A percentile compares a stretch with the other conserved stretches of the same genome.
phyloP scores from a whole-genome alignment of 2,797 vertebrate genomes.

The Sylvilagus floridanus region DNA sequence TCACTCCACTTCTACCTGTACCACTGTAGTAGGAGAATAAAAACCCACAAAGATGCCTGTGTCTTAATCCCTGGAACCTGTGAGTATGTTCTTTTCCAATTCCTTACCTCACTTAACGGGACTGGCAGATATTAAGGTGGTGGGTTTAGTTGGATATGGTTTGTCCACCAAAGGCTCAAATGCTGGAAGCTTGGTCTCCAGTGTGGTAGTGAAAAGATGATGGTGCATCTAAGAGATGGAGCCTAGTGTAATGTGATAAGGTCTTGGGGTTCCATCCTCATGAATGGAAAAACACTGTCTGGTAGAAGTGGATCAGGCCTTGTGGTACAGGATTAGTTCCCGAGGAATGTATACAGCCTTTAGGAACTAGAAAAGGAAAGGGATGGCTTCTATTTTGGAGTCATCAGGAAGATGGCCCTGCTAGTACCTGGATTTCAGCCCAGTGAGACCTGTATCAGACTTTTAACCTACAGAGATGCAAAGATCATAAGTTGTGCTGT shows the following conservation, averaged over 20 bases:
- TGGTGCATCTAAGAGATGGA: too few species aligned
- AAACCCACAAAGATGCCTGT: neutral
- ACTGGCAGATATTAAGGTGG: neutral
- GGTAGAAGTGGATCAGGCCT: too few species aligned
- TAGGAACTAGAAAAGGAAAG: neutral
- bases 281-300: too few species aligned
- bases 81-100: neutral
- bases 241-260: too few species aligned
- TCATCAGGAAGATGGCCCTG: neutral
- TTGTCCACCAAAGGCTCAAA: too few species aligned
- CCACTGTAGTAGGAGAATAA: neutral
- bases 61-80: neutral
- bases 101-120: neutral
- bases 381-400: constrained; percentile 5
- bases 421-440: neutral
- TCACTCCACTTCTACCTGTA: neutral
- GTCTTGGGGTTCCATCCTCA: too few species aligned
- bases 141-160: too few species aligned
- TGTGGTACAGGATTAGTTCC: too few species aligned
- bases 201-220: too few species aligned
- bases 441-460: neutral
- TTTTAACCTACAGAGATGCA: neutral
- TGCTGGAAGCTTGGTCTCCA: too few species aligned
- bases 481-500: neutral
- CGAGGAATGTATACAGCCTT: neutral